Evolutionary conservation across 2,113 vertebrate genomes (phyloP).

Genomic region (Hiodon tergisus): DNA sequence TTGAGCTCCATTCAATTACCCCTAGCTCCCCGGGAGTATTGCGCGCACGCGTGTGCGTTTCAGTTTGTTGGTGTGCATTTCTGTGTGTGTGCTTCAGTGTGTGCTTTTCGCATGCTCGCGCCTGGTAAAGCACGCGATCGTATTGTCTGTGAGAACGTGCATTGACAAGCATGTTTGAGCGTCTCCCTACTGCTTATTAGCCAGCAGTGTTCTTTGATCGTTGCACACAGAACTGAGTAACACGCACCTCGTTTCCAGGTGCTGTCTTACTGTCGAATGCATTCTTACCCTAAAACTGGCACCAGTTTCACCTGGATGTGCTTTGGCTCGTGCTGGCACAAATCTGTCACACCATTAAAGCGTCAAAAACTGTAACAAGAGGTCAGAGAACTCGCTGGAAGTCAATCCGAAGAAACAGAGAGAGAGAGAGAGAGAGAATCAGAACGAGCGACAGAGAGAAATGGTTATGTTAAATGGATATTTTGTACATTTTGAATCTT

Average conservation of each 20-base stretch:
- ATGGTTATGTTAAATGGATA: too few species aligned
- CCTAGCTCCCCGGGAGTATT: constrained; percentile 11
- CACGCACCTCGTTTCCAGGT: too few species aligned
- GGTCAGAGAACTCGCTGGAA: background rate
- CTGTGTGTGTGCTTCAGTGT: background rate
- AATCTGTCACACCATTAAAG: constrained; percentile 6
- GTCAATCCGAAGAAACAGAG: background rate
- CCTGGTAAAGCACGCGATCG: too few species aligned
- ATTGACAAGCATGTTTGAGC: background rate
- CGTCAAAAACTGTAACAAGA: background rate
- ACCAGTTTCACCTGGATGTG: background rate
- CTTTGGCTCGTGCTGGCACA: constrained; percentile 7
- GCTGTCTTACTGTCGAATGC: too few species aligned
- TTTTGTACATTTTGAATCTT: too few species aligned
- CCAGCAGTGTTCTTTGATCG: background rate
- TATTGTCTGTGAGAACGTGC: background rate
- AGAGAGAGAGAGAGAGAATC: background rate
- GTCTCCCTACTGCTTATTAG: too few species aligned
- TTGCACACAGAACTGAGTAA: background rate
- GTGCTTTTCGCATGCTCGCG: background rate
- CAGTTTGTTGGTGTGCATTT: background rate
- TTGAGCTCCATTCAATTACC: constrained; percentile 17
- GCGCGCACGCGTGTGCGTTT: background rate
- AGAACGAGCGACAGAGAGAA: too few species aligned
- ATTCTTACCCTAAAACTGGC: background rate